These are phyloP conservation scores for Carcina quercana DNA, from an alignment of 2,888 invertebrate species.

Conservation along the genomic window DNA sequence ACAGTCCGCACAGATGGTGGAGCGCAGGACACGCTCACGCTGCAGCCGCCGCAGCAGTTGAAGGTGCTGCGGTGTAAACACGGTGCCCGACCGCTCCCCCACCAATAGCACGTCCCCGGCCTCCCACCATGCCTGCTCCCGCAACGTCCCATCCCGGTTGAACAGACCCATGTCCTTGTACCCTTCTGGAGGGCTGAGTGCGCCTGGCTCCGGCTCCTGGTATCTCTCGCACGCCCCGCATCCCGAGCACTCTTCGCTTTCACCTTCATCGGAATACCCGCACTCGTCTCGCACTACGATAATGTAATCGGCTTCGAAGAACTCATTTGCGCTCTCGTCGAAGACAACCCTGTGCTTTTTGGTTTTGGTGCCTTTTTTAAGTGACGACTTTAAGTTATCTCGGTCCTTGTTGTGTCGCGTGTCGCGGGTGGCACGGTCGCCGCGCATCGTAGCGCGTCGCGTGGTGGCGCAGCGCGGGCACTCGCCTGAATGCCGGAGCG, in stretches of 20 bases:
- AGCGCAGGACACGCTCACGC: constrained; percentile 75
- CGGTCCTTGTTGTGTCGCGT: constrained; percentile 76
- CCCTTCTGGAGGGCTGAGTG: constrained; percentile 92
- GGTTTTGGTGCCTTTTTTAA: constrained; percentile 82
- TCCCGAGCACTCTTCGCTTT: constrained; percentile 81
- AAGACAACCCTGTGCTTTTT: constrained; percentile 89
- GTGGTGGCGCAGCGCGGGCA: constrained; percentile 44
- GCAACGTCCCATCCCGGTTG: constrained; percentile 70
- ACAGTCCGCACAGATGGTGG: constrained; percentile 67
- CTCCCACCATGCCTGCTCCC: constrained; percentile 74
- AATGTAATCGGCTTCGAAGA: constrained; percentile 94
- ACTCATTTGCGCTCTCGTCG: constrained; percentile 91
- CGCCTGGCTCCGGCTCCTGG: constrained; percentile 86
- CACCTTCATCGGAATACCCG: constrained; percentile 86
- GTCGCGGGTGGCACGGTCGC: constrained; percentile 65
- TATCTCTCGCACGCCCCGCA: constrained; percentile 70
- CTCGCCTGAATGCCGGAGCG: constrained; percentile 37
- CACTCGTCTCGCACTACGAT: constrained; percentile 93
- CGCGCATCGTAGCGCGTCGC: constrained; percentile 69
- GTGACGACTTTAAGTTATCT: constrained; percentile 80
- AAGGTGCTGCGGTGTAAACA: constrained; percentile 79
- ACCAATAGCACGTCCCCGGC: constrained; percentile 74
- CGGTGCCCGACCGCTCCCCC: constrained; percentile 72
- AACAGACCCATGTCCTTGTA: constrained; percentile 89
- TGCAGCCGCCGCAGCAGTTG: constrained; percentile 78